Base-by-base conservation (phyloP, 2,113 vertebrate genomes). In the Rissa tridactyla region DNA sequence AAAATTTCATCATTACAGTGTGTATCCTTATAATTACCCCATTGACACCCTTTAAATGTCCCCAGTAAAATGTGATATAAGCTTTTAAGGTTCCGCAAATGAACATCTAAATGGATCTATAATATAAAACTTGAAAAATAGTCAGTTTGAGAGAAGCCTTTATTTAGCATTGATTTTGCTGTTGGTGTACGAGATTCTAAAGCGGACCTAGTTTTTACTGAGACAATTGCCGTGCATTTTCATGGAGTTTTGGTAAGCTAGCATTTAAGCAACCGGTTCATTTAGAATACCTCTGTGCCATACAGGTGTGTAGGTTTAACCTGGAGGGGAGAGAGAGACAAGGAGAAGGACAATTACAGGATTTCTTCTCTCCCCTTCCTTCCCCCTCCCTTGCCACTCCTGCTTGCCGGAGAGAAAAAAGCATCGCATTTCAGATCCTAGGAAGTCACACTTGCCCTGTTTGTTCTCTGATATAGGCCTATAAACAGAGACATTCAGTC, bases 401-500 rank as follows among this genome's bases (percentile, higher is more conserved):
- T 82, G 54, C 62, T 89, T 92, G 73, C 94, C 95, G 49, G 52
- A 71, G 88, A 91, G 88, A 92, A 91, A 91, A 90, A 89, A 36
- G 84, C 82, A 91, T 94, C 12, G 0, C 13, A 5, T 97, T 97
- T 97, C 96, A 95, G 95, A 70, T 80, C 81, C 91, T 77, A 94
- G 97, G 96, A 95, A 95, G 88, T 96, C 91, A 75, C 96, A 94
- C 95, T 95, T 91, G 91, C 81, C 92, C 92, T 95, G 92, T 97
- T 97, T 96, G 95, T 95, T 97, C 89, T 97, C 94, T 92, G 95
- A 96, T 90, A 95, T 5, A 90, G 80, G 82, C 82, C 93, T 87
- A 96, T 97, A 97, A 96, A 96, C 96, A 96, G 88, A 93, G 95
- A 94, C 95, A 92, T 95, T 76, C 90, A 94, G 95, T 94, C 96